Evolutionary conservation across 2,113 vertebrate genomes (phyloP), one percentile per base, ranked within the genome.

Genomic region (Caranx ignobilis): DNA sequence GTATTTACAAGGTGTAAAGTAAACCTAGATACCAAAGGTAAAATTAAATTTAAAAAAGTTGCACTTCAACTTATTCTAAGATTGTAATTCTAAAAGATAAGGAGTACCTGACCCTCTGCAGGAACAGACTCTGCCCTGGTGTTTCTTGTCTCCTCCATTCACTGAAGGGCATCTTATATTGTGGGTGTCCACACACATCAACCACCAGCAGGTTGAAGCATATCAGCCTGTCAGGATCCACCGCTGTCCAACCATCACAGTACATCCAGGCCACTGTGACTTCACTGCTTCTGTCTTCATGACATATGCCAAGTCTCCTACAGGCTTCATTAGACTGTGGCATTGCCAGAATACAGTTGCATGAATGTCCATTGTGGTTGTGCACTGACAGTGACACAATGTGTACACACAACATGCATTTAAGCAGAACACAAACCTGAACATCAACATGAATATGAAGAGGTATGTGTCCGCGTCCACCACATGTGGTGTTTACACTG

Each of bases 401-500:
- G 5, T 68, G 39, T 16, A 37, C 54, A 4, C 64, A 45, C 26
- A 70, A 52, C 37, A 52, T 16, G 48, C 34, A 54, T 76, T 37
- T 72, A 73, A 70, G 50, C 43, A 3, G 10, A 32, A 2, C n/a
- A 47, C 32, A 73, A 66, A 71, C 4, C 7, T 9, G 35, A 19
- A 37, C 67, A 66, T 15, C 11, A 39, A 47, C 67, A 66, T 15
- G 15, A 39, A 47, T 47, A 56, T 79, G 56, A 79, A 41, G 65
- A 59, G 1, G 75, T 41, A 47, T 48, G 69, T n/a, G 59, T 43
- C 21, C 21, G 66, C 1, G 10, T 88, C 75, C 69, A 61, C 47
- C 69, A 61, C 47, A n/a, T 63, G 71, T 69, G 59, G 67, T 69
- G 67, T 92, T 91, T 83, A 77, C 43, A 15, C 66, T 37, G 18